Base-by-base conservation (phyloP, 2,797 vertebrate species). In the Tokudaia tokunoshimensis region DNA sequence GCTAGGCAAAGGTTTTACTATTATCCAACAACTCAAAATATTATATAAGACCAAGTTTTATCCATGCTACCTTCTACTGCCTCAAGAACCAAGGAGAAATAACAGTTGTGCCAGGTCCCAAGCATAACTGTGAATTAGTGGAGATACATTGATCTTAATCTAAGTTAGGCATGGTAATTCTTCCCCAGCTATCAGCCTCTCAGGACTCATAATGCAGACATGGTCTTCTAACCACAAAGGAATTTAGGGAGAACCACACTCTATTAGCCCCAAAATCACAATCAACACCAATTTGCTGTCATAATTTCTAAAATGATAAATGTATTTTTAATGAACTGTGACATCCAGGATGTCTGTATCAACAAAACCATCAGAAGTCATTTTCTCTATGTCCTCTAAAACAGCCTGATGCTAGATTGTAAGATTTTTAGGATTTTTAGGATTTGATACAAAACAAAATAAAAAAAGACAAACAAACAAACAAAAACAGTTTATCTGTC, bases 131-230 rank as follows among this genome's bases (percentile, higher is more conserved):
- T 63, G 20, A 61, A 61, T 24, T 61, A 24, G 15, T 52, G 29
- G 26, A 22, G 2, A 1, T 67, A 67, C 26, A 34, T 1, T n/a
- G 4, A 55, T 17, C 47, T 79, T 55, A 2, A 19, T 44, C 29
- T 29, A 8, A 7, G 2, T 29, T 65, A 59, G 3, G 6, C 19
- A n/a, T 41, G 4, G 22, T 57, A 14, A 13, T 24, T 65, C 1
- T 22, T 5, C 0, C 12, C 17, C 6, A 34, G 4, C 41, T 24
- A 22, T 7, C 6, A 41, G 2, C 2, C 22, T 52, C 26, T 34
- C 34, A 50, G n/a, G 3, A 61, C 17, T 12, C 57, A 74, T 13
- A 65, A 15, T 20, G 10, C 17, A 11, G 67, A 8, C 31, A 59
- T n/a, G 29, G 17, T 22, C 17, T 72, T 72, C 22, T 74, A 59